Percentiles rank a stretch among this genome's conserved stretches.
These are phyloP conservation scores for Drosophila peninsularis DNA, from an alignment of 2,888 invertebrate species.

Conservation along the genomic window DNA sequence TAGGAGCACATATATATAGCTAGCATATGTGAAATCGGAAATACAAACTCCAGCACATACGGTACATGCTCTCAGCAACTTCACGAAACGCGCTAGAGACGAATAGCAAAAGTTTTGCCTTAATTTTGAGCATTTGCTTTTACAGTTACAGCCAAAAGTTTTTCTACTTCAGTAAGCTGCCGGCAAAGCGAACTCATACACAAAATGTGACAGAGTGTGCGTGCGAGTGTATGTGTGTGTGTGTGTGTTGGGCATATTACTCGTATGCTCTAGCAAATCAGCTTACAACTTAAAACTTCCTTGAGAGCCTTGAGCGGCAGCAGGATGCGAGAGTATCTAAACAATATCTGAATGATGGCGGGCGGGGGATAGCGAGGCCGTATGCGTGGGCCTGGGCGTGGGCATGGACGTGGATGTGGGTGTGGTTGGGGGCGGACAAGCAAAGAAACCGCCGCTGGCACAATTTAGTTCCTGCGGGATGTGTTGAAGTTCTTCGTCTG, in stretches of 20 bases:
- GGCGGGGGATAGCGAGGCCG: not conserved
- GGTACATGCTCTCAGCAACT: conserved; percentile 1
- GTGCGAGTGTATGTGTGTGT: conserved; percentile 8
- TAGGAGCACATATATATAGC: no score
- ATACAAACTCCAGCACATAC: conserved; percentile 5
- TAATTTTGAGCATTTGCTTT: conserved; percentile 71
- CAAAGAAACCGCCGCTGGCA: conserved; percentile 73
- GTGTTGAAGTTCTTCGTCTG: conserved; percentile 43
- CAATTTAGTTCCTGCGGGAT: conserved; percentile 78
- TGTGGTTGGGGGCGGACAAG: conserved; percentile 22
- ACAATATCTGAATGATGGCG: conserved; percentile 22
- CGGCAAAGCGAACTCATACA: conserved; percentile 26
- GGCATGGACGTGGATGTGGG: no score
- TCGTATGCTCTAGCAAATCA: conserved; percentile 68
- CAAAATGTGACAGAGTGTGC: conserved; percentile 25
- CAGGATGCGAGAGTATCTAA: conserved; percentile 46
- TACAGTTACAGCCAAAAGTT: conserved; percentile 67
- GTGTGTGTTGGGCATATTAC: conserved; percentile 48
- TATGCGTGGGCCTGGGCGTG: conserved; percentile 1
- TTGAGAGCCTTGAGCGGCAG: conserved; percentile 55
- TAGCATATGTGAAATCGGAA: not conserved
- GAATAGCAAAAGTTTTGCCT: conserved; percentile 64
- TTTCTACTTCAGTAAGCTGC: conserved; percentile 70
- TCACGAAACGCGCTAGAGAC: conserved; percentile 18
- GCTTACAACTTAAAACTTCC: conserved; percentile 79